Evolutionary conservation across 2,797 vertebrate genomes (phyloP).

Genomic region (Intellagama lesueurii): DNA sequence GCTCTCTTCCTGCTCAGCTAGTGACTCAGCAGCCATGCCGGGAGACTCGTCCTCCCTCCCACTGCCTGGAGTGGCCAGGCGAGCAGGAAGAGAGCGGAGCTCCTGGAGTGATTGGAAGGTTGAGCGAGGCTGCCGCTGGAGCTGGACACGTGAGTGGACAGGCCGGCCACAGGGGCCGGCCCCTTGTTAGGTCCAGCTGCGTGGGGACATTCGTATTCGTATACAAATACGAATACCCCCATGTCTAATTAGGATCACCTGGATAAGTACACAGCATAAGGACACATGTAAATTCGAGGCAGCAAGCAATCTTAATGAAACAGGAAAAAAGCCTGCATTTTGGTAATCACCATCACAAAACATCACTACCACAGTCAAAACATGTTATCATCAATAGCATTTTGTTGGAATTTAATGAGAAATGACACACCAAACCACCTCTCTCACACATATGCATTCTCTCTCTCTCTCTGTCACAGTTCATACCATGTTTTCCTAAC

Average conservation of each 20-base stretch:
- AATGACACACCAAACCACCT: slow-evolving; percentile 47
- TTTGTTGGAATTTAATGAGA: slow-evolving; percentile 57
- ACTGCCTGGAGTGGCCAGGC: too few relatives aligned
- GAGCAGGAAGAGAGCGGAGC: too few relatives aligned
- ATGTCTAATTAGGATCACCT: not conserved
- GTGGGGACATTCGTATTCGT: too few relatives aligned
- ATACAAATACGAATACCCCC: too few relatives aligned
- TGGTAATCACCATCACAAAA: slow-evolving; percentile 8
- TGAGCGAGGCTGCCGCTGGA: too few relatives aligned
- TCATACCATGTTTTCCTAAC: slow-evolving; percentile 69
- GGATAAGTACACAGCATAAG: slow-evolving; percentile 5
- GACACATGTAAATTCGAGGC: slow-evolving; percentile 29
- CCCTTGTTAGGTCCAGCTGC: too few relatives aligned
- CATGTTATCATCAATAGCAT: slow-evolving; percentile 57
- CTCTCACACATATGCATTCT: not conserved
- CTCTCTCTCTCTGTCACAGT: not conserved
- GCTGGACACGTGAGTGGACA: too few relatives aligned
- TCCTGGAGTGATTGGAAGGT: too few relatives aligned
- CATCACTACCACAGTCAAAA: slow-evolving; percentile 26
- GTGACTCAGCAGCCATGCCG: too few relatives aligned
- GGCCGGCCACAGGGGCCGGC: too few relatives aligned
- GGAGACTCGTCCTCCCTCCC: too few relatives aligned
- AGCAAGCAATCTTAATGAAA: slow-evolving; percentile 24
- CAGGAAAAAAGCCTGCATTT: not conserved
- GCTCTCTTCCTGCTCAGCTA: too few relatives aligned